A percentile compares a stretch with the other conserved stretches of the same genome.
phyloP scores from a whole-genome alignment of 2,797 vertebrate genomes.

The Ptychadena robeensis region DNA sequence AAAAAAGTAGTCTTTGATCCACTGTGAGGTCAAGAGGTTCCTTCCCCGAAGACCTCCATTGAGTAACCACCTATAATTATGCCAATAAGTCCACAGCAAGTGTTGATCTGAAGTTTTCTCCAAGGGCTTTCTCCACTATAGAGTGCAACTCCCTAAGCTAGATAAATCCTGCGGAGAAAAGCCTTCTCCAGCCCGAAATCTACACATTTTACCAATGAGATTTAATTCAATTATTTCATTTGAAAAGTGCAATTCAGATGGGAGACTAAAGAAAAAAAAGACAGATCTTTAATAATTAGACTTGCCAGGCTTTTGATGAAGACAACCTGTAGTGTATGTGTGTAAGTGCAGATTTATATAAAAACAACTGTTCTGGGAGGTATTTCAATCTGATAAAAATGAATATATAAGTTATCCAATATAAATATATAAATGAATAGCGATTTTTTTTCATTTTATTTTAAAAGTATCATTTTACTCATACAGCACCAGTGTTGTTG shows the following conservation, averaged over 20 bases:
- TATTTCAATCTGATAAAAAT: no score
- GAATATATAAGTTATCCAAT: no score
- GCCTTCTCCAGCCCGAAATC: conserved; percentile 10
- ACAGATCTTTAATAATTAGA: no score
- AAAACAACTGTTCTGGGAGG: no score
- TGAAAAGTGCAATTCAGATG: conserved; percentile 9
- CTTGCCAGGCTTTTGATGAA: no score
- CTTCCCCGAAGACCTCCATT: conserved; percentile 45
- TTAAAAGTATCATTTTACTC: no score
- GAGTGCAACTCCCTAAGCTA: conserved; percentile 34
- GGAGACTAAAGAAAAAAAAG: no score
- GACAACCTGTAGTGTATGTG: no score
- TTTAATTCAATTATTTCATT: conserved; percentile 52
- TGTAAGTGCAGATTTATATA: no score
- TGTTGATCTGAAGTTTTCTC: conserved; percentile 55
- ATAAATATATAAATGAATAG: no score
- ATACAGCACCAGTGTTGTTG: no score
- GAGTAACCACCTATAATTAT: conserved; percentile 61
- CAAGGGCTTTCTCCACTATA: conserved; percentile 41
- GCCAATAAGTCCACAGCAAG: conserved; percentile 59
- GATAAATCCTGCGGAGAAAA: conserved; percentile 40
- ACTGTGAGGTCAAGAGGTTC: conserved; percentile 51
- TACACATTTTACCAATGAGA: conserved; percentile 33
- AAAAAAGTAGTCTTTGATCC: conserved; percentile 59
- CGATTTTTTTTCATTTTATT: no score